phyloP scores from a whole-genome alignment of 2,113 vertebrate genomes.

The Sialia sialis region DNA sequence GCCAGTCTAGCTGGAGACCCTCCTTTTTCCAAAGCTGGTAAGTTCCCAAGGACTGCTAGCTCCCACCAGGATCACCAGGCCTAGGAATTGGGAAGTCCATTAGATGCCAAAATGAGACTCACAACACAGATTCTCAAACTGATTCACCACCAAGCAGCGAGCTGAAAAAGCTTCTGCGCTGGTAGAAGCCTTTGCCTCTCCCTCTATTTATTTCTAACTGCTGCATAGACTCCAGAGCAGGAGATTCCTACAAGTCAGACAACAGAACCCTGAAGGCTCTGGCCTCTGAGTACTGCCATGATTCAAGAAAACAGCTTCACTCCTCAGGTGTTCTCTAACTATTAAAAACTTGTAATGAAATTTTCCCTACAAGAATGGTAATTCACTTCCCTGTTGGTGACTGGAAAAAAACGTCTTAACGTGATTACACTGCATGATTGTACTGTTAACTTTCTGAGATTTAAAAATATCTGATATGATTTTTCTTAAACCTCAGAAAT shows the following conservation, averaged over 20 bases:
- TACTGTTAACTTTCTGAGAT: background rate
- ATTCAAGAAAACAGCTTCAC: background rate
- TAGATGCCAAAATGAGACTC: background rate
- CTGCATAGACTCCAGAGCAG: background rate
- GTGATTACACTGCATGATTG: background rate
- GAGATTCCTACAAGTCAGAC: background rate
- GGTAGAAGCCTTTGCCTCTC: background rate
- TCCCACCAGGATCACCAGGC: background rate
- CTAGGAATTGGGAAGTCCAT: background rate
- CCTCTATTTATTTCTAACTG: background rate
- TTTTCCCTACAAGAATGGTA: background rate
- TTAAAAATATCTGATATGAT: background rate
- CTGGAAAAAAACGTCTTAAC: background rate
- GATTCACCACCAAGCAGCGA: background rate
- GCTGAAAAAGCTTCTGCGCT: background rate
- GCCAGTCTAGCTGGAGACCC: background rate
- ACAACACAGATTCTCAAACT: fast-evolving
- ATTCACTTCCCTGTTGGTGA: background rate
- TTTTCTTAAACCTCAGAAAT: background rate
- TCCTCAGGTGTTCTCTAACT: background rate
- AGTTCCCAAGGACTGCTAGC: background rate
- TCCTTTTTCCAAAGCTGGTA: fast-evolving
- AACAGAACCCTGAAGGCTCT: background rate
- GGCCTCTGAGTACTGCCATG: fast-evolving
- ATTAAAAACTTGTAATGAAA: background rate